Percentiles rank a stretch among this genome's conserved stretches.
These are phyloP conservation scores for Zenarchopterus dispar DNA, from an alignment of 2,797 vertebrate species.

Conservation along the genomic window DNA sequence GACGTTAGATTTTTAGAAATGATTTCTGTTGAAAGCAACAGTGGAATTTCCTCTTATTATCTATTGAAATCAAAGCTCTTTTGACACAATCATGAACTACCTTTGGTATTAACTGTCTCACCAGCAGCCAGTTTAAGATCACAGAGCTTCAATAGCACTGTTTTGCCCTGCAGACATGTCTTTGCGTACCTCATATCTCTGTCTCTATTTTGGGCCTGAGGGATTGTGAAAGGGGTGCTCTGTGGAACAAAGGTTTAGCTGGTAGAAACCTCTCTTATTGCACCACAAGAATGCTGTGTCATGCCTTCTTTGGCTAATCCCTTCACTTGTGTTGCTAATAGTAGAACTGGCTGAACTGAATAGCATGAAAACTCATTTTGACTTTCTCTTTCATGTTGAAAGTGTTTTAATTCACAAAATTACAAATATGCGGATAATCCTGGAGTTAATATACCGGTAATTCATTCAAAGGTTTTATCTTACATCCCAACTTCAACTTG, in stretches of 20 bases:
- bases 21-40: too few species aligned
- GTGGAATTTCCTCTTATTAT: too few species aligned
- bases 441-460: too few species aligned
- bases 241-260: constrained; percentile 46
- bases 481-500: background rate
- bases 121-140: constrained; percentile 9
- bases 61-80: too few species aligned
- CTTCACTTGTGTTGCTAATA: constrained; percentile 30
- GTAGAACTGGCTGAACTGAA: constrained; percentile 17
- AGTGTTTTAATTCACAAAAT: too few species aligned
- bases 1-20: too few species aligned
- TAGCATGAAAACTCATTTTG: constrained; percentile 18
- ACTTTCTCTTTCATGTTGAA: background rate
- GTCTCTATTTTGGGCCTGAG: constrained; percentile 64
- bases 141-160: constrained; percentile 11
- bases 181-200: constrained; percentile 62
- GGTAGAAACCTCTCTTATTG: constrained; percentile 39
- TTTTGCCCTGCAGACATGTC: constrained; percentile 54
- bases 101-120: constrained; percentile 4
- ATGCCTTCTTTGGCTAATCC: constrained; percentile 39
- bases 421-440: too few species aligned
- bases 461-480: too few species aligned
- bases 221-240: constrained; percentile 42
- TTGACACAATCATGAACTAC: background rate
- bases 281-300: constrained; percentile 11